phyloP scores from a whole-genome alignment of 2,797 vertebrate species.

The Gephyroberyx darwinii region DNA sequence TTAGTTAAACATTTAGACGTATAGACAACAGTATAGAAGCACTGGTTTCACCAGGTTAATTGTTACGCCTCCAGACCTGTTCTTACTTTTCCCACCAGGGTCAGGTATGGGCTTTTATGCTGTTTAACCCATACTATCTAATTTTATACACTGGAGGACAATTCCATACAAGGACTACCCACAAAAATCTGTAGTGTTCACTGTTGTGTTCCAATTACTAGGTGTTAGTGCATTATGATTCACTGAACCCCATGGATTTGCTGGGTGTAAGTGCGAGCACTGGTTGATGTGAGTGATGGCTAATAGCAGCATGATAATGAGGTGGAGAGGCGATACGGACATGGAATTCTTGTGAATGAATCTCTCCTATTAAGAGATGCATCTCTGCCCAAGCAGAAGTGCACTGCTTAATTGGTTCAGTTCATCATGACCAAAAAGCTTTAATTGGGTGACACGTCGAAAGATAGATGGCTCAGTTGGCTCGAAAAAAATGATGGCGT shows the following conservation, averaged over 20 bases:
- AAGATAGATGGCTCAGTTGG: constrained; percentile 62
- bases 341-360: constrained; percentile 58
- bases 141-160: constrained; percentile 18
- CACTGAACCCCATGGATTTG: constrained; percentile 58
- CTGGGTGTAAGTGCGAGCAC: constrained; percentile 49
- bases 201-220: constrained; percentile 51
- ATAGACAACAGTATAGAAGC: not conserved
- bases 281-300: constrained; percentile 65
- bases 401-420: constrained; percentile 73
- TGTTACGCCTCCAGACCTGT: not conserved
- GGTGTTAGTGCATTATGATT: constrained; percentile 63
- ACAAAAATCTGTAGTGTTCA: constrained; percentile 17
- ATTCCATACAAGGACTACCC: constrained; percentile 5
- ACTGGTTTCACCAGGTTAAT: not conserved
- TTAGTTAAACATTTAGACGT: not conserved
- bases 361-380: constrained; percentile 67
- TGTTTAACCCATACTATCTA: constrained; percentile 26
- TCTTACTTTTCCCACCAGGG: constrained; percentile 9
- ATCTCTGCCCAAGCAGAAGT: constrained; percentile 69
- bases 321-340: constrained; percentile 56
- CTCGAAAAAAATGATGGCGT: constrained; percentile 33
- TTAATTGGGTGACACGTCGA: constrained; percentile 71
- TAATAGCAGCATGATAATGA: constrained; percentile 72
- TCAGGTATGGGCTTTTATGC: constrained; percentile 34
- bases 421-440: constrained; percentile 69